phyloP scores from a whole-genome alignment of 2,888 invertebrate species.

The Sarcophaga carnaria region DNA sequence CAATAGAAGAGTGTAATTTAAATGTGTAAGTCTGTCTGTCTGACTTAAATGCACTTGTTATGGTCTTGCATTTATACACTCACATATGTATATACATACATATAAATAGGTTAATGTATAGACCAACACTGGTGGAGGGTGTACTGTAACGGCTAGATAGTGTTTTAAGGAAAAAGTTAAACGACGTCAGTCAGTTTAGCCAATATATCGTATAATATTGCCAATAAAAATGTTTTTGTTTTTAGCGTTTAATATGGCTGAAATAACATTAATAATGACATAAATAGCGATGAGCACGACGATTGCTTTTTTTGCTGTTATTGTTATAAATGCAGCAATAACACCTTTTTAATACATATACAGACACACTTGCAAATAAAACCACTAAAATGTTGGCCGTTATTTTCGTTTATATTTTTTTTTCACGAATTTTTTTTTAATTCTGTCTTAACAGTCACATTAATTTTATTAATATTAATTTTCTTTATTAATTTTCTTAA shows the following conservation, averaged over 20 bases:
- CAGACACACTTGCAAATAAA: conserved; percentile 21
- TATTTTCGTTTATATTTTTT: conserved; percentile 43
- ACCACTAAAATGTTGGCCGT: conserved; percentile 32
- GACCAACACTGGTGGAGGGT: neutral
- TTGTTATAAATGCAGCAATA: conserved; percentile 34
- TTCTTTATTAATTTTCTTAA: conserved; percentile 43
- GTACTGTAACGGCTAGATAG: neutral
- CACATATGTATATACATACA: no score
- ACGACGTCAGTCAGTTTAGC: conserved; percentile 23
- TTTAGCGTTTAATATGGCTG: conserved; percentile 40
- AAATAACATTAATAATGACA: conserved; percentile 57
- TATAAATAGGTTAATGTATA: neutral
- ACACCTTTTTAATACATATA: conserved; percentile 25
- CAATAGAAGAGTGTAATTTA: no score
- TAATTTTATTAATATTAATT: neutral
- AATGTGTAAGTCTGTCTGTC: neutral
- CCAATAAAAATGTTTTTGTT: conserved; percentile 43
- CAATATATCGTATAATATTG: neutral
- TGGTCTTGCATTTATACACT: conserved; percentile 5
- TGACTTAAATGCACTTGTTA: conserved; percentile 47
- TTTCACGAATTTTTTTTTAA: conserved; percentile 1
- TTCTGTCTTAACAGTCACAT: conserved; percentile 10
- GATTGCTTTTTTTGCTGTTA: conserved; percentile 33
- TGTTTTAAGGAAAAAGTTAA: neutral
- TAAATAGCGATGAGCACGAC: conserved; percentile 48